Percentiles rank a stretch among this genome's conserved stretches.
Evolutionary conservation across 2,888 invertebrate species (phyloP).

Genomic region (Syrista parreyssii): DNA sequence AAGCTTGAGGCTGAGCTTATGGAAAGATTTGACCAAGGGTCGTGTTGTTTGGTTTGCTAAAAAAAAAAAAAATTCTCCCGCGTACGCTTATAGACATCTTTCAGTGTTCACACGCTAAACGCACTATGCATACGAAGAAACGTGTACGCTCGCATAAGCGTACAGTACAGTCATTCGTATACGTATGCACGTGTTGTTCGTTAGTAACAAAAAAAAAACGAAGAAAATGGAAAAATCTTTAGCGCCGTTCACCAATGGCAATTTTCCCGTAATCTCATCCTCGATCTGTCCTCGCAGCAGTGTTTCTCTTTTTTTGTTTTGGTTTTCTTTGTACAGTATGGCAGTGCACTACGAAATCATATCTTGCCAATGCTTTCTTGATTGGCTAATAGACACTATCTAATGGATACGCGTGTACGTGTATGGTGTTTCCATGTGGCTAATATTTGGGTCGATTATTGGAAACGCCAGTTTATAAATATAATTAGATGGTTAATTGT

Average conservation of each 20-base stretch:
- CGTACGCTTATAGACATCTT: background rate
- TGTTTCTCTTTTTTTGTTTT: background rate
- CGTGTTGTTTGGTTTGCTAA: background rate
- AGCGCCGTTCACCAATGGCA: background rate
- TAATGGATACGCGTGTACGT: background rate
- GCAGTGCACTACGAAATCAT: background rate
- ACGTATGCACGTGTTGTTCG: background rate
- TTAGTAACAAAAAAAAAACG: background rate
- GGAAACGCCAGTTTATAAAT: background rate
- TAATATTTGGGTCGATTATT: background rate
- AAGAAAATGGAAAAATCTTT: background rate
- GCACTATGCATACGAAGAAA: background rate
- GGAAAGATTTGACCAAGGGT: conserved; percentile 11
- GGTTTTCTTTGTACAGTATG: background rate
- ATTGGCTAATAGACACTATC: background rate
- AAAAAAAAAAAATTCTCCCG: background rate
- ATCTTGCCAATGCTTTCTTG: background rate
- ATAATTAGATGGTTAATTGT: background rate
- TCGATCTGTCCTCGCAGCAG: background rate
- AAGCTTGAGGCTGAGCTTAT: conserved; percentile 20
- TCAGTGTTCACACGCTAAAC: background rate
- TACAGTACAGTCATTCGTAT: background rate
- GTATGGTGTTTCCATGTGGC: background rate
- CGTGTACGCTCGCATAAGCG: background rate
- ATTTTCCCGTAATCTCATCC: conserved; percentile 7